phyloP scores from a whole-genome alignment of 2,797 vertebrate species.

The Petrocephalus sullivani region DNA sequence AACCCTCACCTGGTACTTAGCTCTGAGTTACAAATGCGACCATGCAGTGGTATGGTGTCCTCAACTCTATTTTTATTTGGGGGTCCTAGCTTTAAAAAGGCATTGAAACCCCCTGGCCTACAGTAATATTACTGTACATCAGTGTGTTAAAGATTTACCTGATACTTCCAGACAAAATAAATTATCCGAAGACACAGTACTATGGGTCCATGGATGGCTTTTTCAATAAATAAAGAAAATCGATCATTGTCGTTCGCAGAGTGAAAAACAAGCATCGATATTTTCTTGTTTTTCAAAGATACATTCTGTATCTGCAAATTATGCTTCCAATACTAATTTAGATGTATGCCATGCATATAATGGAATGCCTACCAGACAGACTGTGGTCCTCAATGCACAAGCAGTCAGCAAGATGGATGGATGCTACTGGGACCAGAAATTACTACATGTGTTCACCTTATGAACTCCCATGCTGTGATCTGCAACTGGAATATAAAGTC shows the following conservation, averaged over 20 bases:
- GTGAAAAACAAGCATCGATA: conserved; percentile 38
- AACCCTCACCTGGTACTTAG: neutral
- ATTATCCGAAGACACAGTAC: conserved; percentile 41
- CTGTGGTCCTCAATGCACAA: neutral
- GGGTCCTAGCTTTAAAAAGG: neutral
- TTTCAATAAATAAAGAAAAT: conserved; percentile 39
- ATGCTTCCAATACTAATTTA: neutral
- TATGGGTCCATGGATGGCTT: conserved; percentile 28
- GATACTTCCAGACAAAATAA: conserved; percentile 32
- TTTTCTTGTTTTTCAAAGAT: conserved; percentile 26
- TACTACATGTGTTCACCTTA: neutral
- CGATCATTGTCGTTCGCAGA: conserved; percentile 43
- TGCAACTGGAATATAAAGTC: neutral
- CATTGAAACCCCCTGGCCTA: neutral
- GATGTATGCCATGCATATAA: neutral
- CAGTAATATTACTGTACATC: conserved; percentile 34
- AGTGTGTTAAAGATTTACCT: conserved; percentile 37
- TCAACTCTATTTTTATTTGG: neutral
- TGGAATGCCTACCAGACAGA: neutral
- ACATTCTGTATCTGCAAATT: neutral
- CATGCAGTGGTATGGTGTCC: neutral
- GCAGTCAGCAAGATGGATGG: neutral
- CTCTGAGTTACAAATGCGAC: neutral
- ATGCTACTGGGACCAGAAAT: neutral
- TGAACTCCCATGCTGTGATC: neutral